Base-by-base conservation (phyloP, 2,113 vertebrate species). In the Leptobrachium leishanense region DNA sequence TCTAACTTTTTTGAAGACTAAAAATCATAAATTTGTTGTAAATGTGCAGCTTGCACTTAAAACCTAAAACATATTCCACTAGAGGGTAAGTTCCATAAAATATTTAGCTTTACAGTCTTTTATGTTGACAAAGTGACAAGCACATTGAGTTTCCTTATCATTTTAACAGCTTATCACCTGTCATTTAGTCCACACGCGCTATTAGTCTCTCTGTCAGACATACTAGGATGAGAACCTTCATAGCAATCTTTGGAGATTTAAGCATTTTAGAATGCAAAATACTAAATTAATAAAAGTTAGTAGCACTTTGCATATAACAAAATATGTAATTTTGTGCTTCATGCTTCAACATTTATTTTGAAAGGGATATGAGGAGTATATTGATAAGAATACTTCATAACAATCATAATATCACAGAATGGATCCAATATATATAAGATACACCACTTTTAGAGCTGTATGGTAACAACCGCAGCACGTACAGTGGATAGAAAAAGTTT, bases 81-180 rank as follows among this genome's bases (percentile, higher is more conserved):
- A 12, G 66, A 75, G 74, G 66, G 74, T 43, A 62, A 67, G 15
- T 75, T 64, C 44, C 43, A 75, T 75, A 75, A 75, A 66, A 75
- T 54, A 67, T 67, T 67, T 54, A 67, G 53, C 66, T 75, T 67
- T 53, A 75, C 74, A 54, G 62, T 67, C 31, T 39, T 75, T 66
- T 67, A 67, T 75, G 74, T 41, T 75, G 74, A 75, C 63, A 75
- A 66, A 53, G 62, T 42, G 39, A 50, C 46, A 67, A 9, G 40
- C 42, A 64, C 59, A 50, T 15, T 66, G 31, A 75, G 39, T 8
- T 9, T 53, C 62, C n/a, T 40, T 66, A 66, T 66, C 64, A 50
- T 50, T 50, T 20, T 50, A 40, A 39, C 63, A 75, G n/a, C 46
- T 50, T 50, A 5, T 50, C 46, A 50, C 31, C 12, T 67, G 59